Evolutionary conservation across 2,113 vertebrate species (phyloP), one percentile per base, ranked within the genome.

Genomic region (Aspidoscelis tigris): DNA sequence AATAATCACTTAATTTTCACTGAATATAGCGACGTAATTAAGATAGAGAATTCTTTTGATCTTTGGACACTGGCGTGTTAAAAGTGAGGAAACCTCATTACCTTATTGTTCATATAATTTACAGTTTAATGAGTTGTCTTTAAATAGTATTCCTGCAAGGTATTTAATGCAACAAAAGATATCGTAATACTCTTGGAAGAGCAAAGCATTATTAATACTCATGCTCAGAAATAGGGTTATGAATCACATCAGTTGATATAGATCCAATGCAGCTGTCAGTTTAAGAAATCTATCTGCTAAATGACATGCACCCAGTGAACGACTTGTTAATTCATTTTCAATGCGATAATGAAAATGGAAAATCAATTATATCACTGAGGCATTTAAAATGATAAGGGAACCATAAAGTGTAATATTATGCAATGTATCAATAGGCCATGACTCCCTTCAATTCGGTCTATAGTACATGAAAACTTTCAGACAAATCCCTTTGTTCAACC

Each of bases 121-220:
- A 70, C 41, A 73, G 43, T 64, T 79, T 79, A 84, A 79, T 84
- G 76, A 84, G 50, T 79, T 73, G 58, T 6, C 83, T 84, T 79
- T 73, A 84, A 79, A 84, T 73, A 84, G 55, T 26, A 39, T 73
- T 50, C 55, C n/a, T 50, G n/a, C 41, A 50, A 33, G 21, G 83
- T 69, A 78, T 70, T 70, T n/a, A 55, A 78, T 71, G 44, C 66
- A 50, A 70, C 55, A 65, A 66, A 84, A 84, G 71, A 65, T 39
- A 58, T 82, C 81, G 71, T 43, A 75, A 82, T 39, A 53, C 43
- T 39, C 55, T 53, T 73, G 76, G 43, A 70, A 73, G 79, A 79
- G 69, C 69, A 65, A 84, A 84, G 76, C 83, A 84, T 84, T 79
- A 79, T 69, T 84, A 84, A 84, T 47, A 47, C 43, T 76, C 41